Conservation (phyloP, 1,140 invertebrate species). For the Cepaea nemoralis region DNA sequence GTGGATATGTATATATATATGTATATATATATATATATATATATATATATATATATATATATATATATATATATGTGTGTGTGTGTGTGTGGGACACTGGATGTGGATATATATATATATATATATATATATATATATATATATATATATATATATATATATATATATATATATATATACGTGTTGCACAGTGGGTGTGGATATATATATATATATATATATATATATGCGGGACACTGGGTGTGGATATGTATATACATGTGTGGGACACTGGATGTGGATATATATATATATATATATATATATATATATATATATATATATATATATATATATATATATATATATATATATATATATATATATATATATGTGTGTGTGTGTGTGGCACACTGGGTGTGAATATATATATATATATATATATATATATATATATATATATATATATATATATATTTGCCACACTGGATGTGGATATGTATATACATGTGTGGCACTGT, state of each 20-base stretch:
- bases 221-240: neutral
- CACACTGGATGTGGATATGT: too few relatives aligned
- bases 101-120: neutral
- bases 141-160: neutral
- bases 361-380: neutral
- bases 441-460: too few relatives aligned
- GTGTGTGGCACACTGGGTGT: too few relatives aligned
- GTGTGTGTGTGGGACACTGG: too few relatives aligned
- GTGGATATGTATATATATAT: conserved; percentile 12
- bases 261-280: neutral
- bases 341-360: neutral
- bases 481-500: too few relatives aligned
- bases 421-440: too few relatives aligned
- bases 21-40: neutral
- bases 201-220: conserved; percentile 12
- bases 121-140: neutral
- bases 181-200: neutral
- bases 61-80: neutral
- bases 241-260: conserved; percentile 7
- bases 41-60: neutral
- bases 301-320: conserved; percentile 12
- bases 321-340: neutral
- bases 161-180: conserved; percentile 8
- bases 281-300: conserved; percentile 12
- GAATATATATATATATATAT: too few relatives aligned